Conservation (phyloP, 2,797 vertebrate genomes). For the Eptatretus atami region DNA sequence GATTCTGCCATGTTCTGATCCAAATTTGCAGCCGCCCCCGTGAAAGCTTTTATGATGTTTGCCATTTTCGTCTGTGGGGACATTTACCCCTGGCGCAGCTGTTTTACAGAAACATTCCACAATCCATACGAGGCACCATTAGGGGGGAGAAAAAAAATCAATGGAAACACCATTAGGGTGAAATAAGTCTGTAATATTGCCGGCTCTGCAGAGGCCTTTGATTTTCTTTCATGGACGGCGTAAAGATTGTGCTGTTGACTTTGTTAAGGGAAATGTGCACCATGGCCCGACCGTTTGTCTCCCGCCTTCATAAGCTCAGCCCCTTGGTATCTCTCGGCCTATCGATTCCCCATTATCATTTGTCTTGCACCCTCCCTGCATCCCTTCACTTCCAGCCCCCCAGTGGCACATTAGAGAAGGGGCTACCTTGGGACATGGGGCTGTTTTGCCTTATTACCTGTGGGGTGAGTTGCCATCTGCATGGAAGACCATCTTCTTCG, state of each 20-base stretch:
- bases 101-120: constrained; percentile 99
- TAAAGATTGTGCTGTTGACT: constrained; percentile 98
- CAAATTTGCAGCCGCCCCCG: constrained; percentile 97
- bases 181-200: constrained; percentile 99
- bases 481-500: too few species aligned
- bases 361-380: constrained; percentile 99
- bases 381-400: too few species aligned
- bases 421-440: too few species aligned
- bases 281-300: constrained; percentile 99
- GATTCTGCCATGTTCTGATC: constrained; percentile 25
- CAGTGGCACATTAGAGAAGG: too few species aligned
- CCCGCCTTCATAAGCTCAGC: constrained; percentile 99
- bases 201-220: constrained; percentile 99
- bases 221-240: constrained; percentile 99
- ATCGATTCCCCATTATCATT: constrained; percentile 99
- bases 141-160: constrained; percentile 75
- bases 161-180: constrained; percentile 99
- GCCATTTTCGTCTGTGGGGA: constrained; percentile 85
- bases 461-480: too few species aligned
- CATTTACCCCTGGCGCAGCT: constrained; percentile 95
- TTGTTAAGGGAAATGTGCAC: constrained; percentile 99
- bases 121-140: constrained; percentile 99
- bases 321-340: constrained; percentile 99
- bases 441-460: too few species aligned
- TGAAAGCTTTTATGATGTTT: constrained; percentile 95